Base-by-base conservation (phyloP, 2,888 invertebrate genomes). In the Sarcophaga variegata region DNA sequence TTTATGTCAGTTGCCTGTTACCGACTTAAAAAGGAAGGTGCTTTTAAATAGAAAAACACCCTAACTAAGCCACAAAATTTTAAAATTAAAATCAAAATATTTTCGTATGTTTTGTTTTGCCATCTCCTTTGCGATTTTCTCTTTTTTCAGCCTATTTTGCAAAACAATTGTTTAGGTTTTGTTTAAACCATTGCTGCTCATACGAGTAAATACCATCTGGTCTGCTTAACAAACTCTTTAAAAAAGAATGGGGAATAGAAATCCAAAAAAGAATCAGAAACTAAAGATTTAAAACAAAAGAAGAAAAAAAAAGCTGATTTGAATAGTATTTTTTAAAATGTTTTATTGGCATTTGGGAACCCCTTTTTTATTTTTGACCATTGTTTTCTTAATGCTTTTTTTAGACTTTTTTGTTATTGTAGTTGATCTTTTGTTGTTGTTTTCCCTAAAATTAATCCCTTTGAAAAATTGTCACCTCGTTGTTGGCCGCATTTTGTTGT, bases 381-480 rank as follows among this genome's bases (percentile, higher is more conserved):
- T 37, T 37, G 37, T 37, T 37, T 37, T 37, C 37, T 37, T 37
- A 37, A 37, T 37, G 79, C 79, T 82, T 85, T 85, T 37, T 37
- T 37, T 37, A 0, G 6, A 8, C 8, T 37, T 37, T 82, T 85
- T 85, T 82, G 10, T n/a, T 70, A 10, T 45, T 20, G 22, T 5
- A 27, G 47, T 54, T 70, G 75, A 70, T 70, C 67, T 78, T 74
- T 82, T 79, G 47, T 77, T 37, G 62, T 47, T 12, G 20, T 81
- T 66, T 37, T 6, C 3, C 47, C 70, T 37, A 77, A 75, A 78
- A 75, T 60, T 86, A 86, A 86, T 86, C 86, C 86, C 74, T 83
- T 84, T 78, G 70, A 78, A 84, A 86, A 84, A 78, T 86, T 86
- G 86, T 86, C 86, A 84, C 86, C 84, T 81, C 70, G 17, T 25